Evolutionary conservation across 2,113 vertebrate species (phyloP).

Genomic region (Corythaixoides concolor): DNA sequence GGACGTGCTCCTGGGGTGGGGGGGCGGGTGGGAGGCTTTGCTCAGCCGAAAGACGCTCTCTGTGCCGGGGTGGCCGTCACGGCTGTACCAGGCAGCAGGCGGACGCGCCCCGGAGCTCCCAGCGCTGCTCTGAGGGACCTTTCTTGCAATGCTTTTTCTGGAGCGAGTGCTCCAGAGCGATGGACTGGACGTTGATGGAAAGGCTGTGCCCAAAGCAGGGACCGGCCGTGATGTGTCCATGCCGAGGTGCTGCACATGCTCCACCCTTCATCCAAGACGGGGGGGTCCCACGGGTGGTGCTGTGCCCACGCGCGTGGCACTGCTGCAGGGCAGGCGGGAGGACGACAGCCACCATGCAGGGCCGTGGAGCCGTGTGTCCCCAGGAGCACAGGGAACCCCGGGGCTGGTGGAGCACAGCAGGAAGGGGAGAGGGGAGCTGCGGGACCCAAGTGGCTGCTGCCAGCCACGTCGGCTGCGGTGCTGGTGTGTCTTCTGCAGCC

Average conservation of each 20-base stretch:
- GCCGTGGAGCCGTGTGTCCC: background rate
- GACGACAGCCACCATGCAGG: rapidly evolving
- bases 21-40: no score
- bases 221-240: background rate
- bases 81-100: no score
- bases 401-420: background rate
- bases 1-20: no score
- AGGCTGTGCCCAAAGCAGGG: background rate
- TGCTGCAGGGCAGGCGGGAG: background rate
- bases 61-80: no score
- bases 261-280: background rate
- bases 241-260: background rate
- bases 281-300: background rate
- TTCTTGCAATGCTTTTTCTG: no score
- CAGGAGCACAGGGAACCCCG: background rate
- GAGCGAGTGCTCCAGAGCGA: no score
- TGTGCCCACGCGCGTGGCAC: rapidly evolving
- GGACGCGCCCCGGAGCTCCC: no score
- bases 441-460: no score
- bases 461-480: rapidly evolving
- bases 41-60: no score
- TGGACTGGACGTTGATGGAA: background rate
- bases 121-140: no score
- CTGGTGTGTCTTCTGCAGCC: background rate
- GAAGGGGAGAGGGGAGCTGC: background rate